These are phyloP conservation scores for Eulemur coronatus DNA, from an alignment of 2,797 vertebrate genomes.

Conservation along the genomic window DNA sequence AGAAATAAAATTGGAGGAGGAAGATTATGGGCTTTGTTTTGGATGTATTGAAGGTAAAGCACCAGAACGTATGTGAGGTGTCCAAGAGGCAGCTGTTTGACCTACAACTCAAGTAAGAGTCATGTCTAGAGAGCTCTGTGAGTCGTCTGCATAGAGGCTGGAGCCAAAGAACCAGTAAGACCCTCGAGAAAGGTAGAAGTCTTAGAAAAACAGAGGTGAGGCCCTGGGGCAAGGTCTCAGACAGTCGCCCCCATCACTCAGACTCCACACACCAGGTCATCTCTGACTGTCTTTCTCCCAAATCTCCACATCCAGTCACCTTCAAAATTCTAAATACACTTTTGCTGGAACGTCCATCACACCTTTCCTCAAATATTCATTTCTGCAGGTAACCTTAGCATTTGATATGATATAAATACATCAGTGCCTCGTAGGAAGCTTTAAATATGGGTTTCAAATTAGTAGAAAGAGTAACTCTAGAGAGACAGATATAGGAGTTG, in stretches of 20 bases:
- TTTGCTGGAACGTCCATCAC: background rate
- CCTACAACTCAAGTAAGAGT: background rate
- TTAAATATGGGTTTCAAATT: background rate
- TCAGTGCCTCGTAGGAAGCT: background rate
- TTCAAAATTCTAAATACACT: background rate
- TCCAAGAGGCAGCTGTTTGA: background rate
- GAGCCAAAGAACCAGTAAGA: background rate
- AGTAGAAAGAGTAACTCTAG: background rate
- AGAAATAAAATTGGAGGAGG: background rate
- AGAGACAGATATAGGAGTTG: background rate
- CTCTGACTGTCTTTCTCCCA: background rate
- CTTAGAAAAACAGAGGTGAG: background rate
- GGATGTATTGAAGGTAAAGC: background rate
- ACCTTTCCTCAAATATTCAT: background rate
- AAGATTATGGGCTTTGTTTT: background rate
- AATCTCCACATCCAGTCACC: fast-evolving
- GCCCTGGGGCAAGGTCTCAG: background rate
- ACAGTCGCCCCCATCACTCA: background rate
- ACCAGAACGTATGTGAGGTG: background rate
- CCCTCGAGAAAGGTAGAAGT: background rate
- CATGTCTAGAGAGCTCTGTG: background rate
- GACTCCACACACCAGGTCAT: no score
- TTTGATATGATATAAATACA: background rate
- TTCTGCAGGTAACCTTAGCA: background rate
- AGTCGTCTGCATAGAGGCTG: background rate